Percentiles rank a stretch among this genome's conserved stretches.
These are phyloP conservation scores for Rhynchophorus ferrugineus DNA, from an alignment of 1,140 invertebrate genomes.

Conservation along the genomic window DNA sequence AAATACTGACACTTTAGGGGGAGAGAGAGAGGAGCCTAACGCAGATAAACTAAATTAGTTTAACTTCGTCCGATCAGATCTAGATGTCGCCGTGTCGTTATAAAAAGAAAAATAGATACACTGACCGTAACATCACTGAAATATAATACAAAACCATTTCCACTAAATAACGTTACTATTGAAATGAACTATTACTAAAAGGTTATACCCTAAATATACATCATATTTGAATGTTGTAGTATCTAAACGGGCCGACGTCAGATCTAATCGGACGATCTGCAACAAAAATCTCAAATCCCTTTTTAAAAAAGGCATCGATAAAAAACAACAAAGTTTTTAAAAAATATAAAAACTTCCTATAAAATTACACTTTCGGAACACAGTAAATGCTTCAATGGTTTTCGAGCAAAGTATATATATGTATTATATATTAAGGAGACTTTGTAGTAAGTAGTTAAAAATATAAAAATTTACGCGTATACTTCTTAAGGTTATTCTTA, in stretches of 20 bases:
- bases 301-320: background rate
- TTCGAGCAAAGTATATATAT: conserved; percentile 16
- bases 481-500: conserved; percentile 34
- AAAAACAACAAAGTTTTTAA: background rate
- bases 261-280: too few relatives aligned
- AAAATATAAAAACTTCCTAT: conserved; percentile 7
- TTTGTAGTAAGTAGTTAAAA: conserved; percentile 20
- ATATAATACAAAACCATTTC: too few relatives aligned
- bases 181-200: too few relatives aligned
- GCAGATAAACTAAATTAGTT: conserved; percentile 9
- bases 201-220: too few relatives aligned
- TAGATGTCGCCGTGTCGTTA: too few relatives aligned
- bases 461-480: conserved; percentile 33
- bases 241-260: too few relatives aligned
- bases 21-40: conserved; percentile 21
- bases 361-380: conserved; percentile 19
- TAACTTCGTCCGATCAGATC: too few relatives aligned
- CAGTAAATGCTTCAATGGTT: conserved; percentile 14
- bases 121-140: too few relatives aligned
- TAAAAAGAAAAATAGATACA: too few relatives aligned
- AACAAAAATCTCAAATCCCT: too few relatives aligned
- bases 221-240: too few relatives aligned
- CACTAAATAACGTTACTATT: too few relatives aligned
- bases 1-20: conserved; percentile 36
- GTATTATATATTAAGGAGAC: conserved; percentile 16